Evolutionary conservation across 1,140 invertebrate species (phyloP).

Genomic region (Zaprionus africanus): DNA sequence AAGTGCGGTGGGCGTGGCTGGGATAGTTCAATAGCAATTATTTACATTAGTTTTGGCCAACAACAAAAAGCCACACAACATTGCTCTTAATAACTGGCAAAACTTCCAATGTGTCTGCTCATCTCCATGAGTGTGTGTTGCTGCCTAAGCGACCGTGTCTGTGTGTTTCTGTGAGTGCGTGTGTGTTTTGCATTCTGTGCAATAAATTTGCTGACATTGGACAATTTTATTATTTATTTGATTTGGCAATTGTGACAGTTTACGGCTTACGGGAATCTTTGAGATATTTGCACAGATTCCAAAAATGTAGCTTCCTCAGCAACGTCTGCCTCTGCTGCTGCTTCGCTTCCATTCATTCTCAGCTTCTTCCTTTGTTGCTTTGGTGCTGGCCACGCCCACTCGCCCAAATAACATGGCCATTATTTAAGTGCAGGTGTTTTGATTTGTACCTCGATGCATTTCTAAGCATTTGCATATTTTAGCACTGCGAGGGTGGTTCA

Average conservation of each 20-base stretch:
- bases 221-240: slow-evolving; percentile 35
- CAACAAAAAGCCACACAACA: slow-evolving; percentile 16
- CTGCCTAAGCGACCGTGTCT: neutral
- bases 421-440: slow-evolving; percentile 26
- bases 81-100: slow-evolving; percentile 30
- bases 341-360: neutral
- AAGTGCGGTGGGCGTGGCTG: slow-evolving; percentile 14
- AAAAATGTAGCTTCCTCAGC: neutral
- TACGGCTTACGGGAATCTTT: slow-evolving; percentile 4
- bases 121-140: neutral
- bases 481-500: neutral
- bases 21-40: slow-evolving; percentile 35
- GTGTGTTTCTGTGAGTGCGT: no score
- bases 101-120: slow-evolving; percentile 7
- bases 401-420: slow-evolving; percentile 8
- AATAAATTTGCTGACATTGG: slow-evolving; percentile 30
- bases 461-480: slow-evolving; percentile 18
- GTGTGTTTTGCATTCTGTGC: slow-evolving; percentile 12
- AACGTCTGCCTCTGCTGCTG: neutral
- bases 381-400: slow-evolving; percentile 5
- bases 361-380: neutral
- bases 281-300: slow-evolving; percentile 2
- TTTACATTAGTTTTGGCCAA: slow-evolving; percentile 37
- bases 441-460: slow-evolving; percentile 27
- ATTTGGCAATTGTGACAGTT: slow-evolving; percentile 24